Conservation (phyloP, 1,140 invertebrate species). For the Drosophila kanapiae region DNA sequence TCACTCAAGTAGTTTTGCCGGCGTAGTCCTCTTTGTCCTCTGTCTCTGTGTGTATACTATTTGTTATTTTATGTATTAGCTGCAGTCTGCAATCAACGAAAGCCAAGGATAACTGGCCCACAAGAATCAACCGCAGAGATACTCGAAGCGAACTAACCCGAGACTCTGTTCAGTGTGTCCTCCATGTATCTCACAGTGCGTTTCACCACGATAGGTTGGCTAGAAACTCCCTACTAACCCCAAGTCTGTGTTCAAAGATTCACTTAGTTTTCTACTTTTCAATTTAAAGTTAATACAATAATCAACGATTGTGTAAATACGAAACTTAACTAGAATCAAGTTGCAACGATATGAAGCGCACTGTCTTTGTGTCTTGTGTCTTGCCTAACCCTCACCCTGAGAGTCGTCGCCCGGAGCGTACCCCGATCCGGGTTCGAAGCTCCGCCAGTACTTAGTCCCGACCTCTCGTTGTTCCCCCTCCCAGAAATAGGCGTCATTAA, state of each 20-base stretch:
- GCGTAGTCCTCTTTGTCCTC: conserved; percentile 9
- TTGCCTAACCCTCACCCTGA: neutral
- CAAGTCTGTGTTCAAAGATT: neutral
- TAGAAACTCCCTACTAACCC: neutral
- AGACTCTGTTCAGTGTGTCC: neutral
- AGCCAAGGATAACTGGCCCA: conserved; percentile 30
- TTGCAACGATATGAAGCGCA: conserved; percentile 14
- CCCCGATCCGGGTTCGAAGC: neutral
- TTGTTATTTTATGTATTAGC: neutral
- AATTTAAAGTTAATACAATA: neutral
- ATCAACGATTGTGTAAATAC: neutral
- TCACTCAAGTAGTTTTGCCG: conserved; percentile 39
- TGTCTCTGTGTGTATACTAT: conserved; percentile 33
- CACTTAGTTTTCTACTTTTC: neutral
- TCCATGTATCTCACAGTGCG: neutral
- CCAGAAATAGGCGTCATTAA: conserved; percentile 41
- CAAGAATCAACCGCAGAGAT: neutral
- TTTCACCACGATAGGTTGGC: neutral
- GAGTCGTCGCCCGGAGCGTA: neutral
- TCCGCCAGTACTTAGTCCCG: neutral
- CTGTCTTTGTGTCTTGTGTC: conserved; percentile 14
- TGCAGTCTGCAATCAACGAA: conserved; percentile 5
- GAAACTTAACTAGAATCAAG: neutral
- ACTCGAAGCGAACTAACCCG: conserved; percentile 23
- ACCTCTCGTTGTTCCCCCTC: no score